These are phyloP conservation scores for Patella pellucida DNA, from an alignment of 2,888 invertebrate genomes.

Conservation along the genomic window DNA sequence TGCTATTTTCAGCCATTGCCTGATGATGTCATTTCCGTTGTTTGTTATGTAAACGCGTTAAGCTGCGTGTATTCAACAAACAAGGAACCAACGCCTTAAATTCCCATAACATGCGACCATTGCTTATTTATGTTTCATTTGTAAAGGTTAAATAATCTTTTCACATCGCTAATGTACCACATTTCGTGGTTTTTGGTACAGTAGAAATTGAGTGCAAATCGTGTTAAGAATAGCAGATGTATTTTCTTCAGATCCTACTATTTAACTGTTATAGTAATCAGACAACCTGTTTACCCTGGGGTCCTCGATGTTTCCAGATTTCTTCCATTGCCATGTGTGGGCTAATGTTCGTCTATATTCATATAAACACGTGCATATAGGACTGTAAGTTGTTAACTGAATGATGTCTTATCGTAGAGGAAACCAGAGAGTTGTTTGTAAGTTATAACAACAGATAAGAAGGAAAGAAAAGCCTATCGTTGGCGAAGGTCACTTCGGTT, in stretches of 20 bases:
- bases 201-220: not conserved
- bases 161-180: not conserved
- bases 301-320: not conserved
- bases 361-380: conserved; percentile 2
- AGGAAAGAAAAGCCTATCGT: not conserved
- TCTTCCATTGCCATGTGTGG: not conserved
- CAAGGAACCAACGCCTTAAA: not conserved
- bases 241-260: too few species aligned
- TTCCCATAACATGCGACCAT: not conserved
- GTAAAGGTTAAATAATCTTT: conserved; percentile 5
- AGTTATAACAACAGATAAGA: conserved; percentile 9
- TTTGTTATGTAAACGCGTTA: not conserved
- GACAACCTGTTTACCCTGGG: not conserved
- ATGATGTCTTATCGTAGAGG: not conserved
- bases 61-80: not conserved
- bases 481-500: not conserved
- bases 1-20: too few species aligned
- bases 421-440: not conserved
- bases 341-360: not conserved
- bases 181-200: not conserved
- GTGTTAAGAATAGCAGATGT: too few species aligned
- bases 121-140: not conserved
- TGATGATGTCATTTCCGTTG: too few species aligned
- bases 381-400: conserved; percentile 5
- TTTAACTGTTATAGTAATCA: too few species aligned